Evolutionary conservation across 2,797 vertebrate species (phyloP).

Genomic region (Triplophysa yarkandensis): DNA sequence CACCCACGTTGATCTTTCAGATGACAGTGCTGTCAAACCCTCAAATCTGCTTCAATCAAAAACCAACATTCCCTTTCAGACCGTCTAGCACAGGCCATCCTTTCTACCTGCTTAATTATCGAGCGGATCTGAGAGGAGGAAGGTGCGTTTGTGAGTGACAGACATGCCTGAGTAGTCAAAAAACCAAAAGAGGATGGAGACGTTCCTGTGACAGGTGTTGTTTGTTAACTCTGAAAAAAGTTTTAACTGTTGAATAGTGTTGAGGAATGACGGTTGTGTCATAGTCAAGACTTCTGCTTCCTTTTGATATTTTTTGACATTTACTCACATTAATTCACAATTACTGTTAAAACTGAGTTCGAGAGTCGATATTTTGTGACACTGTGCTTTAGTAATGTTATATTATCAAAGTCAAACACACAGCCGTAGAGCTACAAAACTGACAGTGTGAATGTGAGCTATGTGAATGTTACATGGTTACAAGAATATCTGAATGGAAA

Average conservation of each 20-base stretch:
- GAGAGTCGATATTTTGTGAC: too few species aligned
- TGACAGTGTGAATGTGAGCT: too few species aligned
- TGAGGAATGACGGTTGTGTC: background rate
- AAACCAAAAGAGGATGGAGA: slow-evolving; percentile 60
- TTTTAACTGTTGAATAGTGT: slow-evolving; percentile 15
- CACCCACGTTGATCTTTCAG: slow-evolving; percentile 37
- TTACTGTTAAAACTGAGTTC: too few species aligned
- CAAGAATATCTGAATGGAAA: too few species aligned
- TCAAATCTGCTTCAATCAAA: slow-evolving; percentile 38
- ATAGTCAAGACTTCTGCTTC: slow-evolving; percentile 11
- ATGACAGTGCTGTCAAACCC: slow-evolving; percentile 40
- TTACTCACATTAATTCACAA: too few species aligned
- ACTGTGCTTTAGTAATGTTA: too few species aligned
- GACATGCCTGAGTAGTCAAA: slow-evolving; percentile 72
- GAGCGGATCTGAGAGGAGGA: slow-evolving; percentile 68
- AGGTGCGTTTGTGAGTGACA: slow-evolving; percentile 70
- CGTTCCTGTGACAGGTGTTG: slow-evolving; percentile 57
- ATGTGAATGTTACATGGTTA: too few species aligned
- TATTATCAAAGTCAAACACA: too few species aligned
- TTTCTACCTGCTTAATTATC: slow-evolving; percentile 79
- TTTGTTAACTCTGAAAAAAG: slow-evolving; percentile 42
- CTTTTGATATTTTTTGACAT: background rate
- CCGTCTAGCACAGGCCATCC: slow-evolving; percentile 26
- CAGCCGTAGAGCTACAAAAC: too few species aligned
- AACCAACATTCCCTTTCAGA: slow-evolving; percentile 33